phyloP scores from a whole-genome alignment of 2,113 vertebrate genomes.

The Macaca mulatta region DNA sequence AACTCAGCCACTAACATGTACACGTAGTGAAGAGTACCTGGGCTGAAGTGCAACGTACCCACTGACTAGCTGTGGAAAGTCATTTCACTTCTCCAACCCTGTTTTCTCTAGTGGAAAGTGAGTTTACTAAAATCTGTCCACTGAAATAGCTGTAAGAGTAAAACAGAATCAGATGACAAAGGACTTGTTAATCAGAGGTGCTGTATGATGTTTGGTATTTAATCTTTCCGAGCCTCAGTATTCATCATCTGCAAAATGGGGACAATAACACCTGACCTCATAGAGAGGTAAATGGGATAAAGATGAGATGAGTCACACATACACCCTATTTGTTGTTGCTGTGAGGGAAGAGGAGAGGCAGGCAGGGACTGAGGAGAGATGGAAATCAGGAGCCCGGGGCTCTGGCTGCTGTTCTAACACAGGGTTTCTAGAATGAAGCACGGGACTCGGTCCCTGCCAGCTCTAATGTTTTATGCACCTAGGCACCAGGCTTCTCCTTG shows the following conservation, averaged over 20 bases:
- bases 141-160: neutral
- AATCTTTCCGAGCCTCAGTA: neutral
- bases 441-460: neutral
- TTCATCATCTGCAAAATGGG: neutral
- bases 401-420: neutral
- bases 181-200: neutral
- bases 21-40: neutral
- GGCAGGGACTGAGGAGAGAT: neutral
- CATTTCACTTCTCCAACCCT: neutral
- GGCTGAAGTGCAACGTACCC: neutral
- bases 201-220: neutral
- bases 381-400: neutral
- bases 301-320: neutral
- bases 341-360: neutral
- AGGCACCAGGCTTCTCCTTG: neutral
- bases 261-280: neutral
- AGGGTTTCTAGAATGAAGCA: neutral
- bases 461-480: neutral
- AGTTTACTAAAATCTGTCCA: neutral
- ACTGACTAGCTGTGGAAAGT: neutral
- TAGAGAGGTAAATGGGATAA: neutral
- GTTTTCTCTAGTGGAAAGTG: slow-evolving; percentile 8
- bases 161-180: neutral
- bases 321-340: neutral
- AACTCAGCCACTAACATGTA: neutral